Conservation (phyloP, 2,113 vertebrate genomes). For the Austrofundulus limnaeus region DNA sequence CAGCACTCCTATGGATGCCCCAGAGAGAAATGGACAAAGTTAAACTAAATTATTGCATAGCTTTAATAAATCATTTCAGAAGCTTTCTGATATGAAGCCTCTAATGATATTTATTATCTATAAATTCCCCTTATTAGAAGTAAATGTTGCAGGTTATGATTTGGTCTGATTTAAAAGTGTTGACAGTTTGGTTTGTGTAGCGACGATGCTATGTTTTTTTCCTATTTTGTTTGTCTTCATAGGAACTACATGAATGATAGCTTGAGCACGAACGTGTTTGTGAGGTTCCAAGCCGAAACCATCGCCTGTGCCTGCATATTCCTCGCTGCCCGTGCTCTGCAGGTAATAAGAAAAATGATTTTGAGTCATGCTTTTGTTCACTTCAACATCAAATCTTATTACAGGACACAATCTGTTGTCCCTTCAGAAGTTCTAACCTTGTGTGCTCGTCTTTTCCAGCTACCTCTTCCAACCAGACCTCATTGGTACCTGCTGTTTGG, state of each 20-base stretch:
- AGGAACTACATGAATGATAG: slow-evolving; percentile 99
- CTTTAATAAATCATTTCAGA: not conserved
- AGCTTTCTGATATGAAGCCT: not conserved
- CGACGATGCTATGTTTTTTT: slow-evolving; percentile 74
- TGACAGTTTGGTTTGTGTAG: slow-evolving; percentile 45
- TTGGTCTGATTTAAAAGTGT: not conserved
- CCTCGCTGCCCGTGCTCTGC: slow-evolving; percentile 93
- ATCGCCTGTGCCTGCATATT: slow-evolving; percentile 98
- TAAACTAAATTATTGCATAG: slow-evolving; percentile 68
- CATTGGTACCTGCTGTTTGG: slow-evolving; percentile 97
- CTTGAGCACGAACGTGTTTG: slow-evolving; percentile 95
- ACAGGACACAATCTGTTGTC: not conserved
- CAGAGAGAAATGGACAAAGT: slow-evolving; percentile 88
- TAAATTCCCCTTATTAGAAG: too few species aligned
- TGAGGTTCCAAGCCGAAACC: slow-evolving; percentile 96
- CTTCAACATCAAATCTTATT: not conserved
- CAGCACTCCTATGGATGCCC: slow-evolving; percentile 49
- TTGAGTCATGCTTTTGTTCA: not conserved
- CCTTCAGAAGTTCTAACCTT: not conserved
- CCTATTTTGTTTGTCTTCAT: slow-evolving; percentile 62
- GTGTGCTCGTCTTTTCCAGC: slow-evolving; percentile 70
- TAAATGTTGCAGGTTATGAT: not conserved
- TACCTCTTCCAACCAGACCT: slow-evolving; percentile 90
- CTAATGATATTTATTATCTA: too few species aligned
- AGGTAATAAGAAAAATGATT: slow-evolving; percentile 75